phyloP scores from a whole-genome alignment of 1,140 invertebrate species.

The Trichonephila inaurata region DNA sequence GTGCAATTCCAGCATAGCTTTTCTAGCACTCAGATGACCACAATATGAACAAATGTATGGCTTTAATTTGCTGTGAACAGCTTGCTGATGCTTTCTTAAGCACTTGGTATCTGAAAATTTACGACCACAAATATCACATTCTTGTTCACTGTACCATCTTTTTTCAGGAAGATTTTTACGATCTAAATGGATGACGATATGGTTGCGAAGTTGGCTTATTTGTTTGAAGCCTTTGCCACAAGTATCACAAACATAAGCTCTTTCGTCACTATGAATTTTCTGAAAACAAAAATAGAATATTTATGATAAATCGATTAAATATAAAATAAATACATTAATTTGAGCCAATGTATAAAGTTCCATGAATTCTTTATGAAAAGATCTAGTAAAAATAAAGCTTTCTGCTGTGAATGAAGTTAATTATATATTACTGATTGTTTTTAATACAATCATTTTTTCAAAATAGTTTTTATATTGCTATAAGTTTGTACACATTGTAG shows the following conservation, averaged over 20 bases:
- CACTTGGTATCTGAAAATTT: constrained; percentile 88
- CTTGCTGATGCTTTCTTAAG: constrained; percentile 88
- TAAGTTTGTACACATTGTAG: too few species aligned
- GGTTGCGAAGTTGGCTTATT: constrained; percentile 85
- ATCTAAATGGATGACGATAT: constrained; percentile 84
- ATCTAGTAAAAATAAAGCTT: too few species aligned
- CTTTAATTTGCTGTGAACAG: constrained; percentile 89
- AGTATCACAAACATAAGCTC: constrained; percentile 84
- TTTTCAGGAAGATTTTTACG: constrained; percentile 79
- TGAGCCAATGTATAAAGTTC: too few species aligned
- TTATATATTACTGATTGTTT: too few species aligned
- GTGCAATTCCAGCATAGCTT: constrained; percentile 85
- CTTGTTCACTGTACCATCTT: constrained; percentile 84
- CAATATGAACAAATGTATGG: constrained; percentile 89
- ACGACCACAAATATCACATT: constrained; percentile 86
- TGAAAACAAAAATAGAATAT: constrained; percentile 78
- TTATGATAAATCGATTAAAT: not conserved
- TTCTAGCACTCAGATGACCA: constrained; percentile 85
- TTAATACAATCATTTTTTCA: too few species aligned
- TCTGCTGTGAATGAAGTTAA: too few species aligned
- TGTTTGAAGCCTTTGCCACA: constrained; percentile 86
- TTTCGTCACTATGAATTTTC: constrained; percentile 84
- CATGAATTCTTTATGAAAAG: too few species aligned
- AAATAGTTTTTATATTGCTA: too few species aligned
- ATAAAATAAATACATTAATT: too few species aligned